Base-by-base conservation (phyloP, 1,140 invertebrate genomes). In the Papilio dardanus region DNA sequence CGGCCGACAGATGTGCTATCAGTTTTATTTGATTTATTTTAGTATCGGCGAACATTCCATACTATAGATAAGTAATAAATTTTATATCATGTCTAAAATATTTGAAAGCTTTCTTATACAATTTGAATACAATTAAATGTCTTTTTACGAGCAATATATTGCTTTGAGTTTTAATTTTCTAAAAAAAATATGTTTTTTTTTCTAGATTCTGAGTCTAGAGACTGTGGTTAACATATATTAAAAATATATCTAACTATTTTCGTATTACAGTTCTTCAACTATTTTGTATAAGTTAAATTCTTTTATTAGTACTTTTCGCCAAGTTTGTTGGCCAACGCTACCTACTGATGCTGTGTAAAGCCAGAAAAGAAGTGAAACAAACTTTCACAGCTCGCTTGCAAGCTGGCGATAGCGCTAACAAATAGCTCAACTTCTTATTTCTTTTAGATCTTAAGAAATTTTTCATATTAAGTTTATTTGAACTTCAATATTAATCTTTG, bases 11-110 rank as follows among this genome's bases (percentile, higher is more conserved):
- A 30, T 58, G 54, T 58, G 54, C 21, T 58, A 58, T 58, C 54
- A 58, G 30, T 58, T 58, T 58, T 58, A 58, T 58, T 58, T 58
- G 54, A 58, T 58, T 58, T 58, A 58, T 58, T 58, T 21, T 58
- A 28, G 54, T 58, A 58, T 58, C 54, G 30, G 16, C 54, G 12
- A 8, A 58, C 30, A 58, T 58, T 6, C 21, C 10, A 28, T 30
- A 54, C 19, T 6, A 54, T 54, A 54, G 50, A 54, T 24, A 54
- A 5, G 24, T 58, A 28, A 58, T 58, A 21, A 58, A 58, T 58
- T 58, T 30, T 58, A 58, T 50, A 4, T 50, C 46, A 19, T 50
- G 21, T 19, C 5, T 16, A 19, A 8, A 50, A 50, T 4, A 19
- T 50, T 4, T 4, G 6, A 19, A 19, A 19, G n/a, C n/a, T n/a